Evolutionary conservation across 2,888 invertebrate genomes (phyloP), one percentile per base, ranked within the genome.

Genomic region (Limnephilus auricula): DNA sequence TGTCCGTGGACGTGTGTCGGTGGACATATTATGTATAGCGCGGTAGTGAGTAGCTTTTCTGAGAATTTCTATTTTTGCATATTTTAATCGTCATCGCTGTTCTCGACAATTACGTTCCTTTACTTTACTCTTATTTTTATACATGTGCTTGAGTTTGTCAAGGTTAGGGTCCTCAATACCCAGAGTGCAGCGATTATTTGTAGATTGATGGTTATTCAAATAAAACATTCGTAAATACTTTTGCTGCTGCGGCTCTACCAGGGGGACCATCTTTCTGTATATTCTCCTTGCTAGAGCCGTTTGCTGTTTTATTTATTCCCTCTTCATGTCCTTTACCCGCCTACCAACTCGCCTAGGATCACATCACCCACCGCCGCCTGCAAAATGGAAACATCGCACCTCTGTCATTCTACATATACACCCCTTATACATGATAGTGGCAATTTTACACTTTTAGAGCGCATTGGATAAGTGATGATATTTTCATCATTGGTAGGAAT

Each of bases 181-280:
- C 95, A 95, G 95, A 95, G 95, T 95, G 96, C 96, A 95, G 95
- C 95, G 96, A 93, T 93, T 90, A 90, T 92, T 96, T 96, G 96
- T 96, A 96, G 96, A 96, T 96, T 96, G 96, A 96, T 96, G 96
- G 95, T 96, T 96, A 96, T 96, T 96, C 95, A 95, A 96, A 95
- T 96, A 96, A 92, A 93, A 93, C 87, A 91, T 93, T 93, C 92
- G 83, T 93, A 93, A 93, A 93, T 84, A 92, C 85, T 10, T 25
- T 85, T 13, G 12, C 40, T 15, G n/a, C 40, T 25, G 40, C 65
- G 6, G 40, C 30, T 85, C 85, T 40, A 30, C 15, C 13, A 2
- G 34, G 30, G 85, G 37, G 12, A 85, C 12, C 40, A 40, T 85
- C 84, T 1, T 40, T 34, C 9, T 40, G 30, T 10, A 40, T 85